phyloP scores from a whole-genome alignment of 2,888 invertebrate genomes.

The Parnassius glacialis region DNA sequence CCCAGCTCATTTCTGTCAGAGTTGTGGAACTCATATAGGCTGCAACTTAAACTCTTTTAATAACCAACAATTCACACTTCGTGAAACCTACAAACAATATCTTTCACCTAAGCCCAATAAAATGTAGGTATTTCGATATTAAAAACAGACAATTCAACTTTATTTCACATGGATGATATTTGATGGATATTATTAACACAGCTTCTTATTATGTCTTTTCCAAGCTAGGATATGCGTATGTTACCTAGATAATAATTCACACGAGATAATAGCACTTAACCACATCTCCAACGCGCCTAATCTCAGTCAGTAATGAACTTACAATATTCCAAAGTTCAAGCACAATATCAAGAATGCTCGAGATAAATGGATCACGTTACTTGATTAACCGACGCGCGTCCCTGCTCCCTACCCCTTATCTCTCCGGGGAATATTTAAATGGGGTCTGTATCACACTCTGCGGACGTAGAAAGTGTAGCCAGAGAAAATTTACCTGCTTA shows the following conservation, averaged over 20 bases:
- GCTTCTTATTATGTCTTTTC: no score
- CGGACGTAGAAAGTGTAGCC: conserved; percentile 50
- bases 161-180: no score
- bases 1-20: no score
- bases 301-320: conserved; percentile 60
- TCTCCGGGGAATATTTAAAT: conserved; percentile 79
- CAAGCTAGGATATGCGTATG: no score
- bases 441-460: conserved; percentile 75
- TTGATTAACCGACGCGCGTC: conserved; percentile 78
- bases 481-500: conserved; percentile 67
- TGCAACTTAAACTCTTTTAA: no score
- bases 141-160: no score
- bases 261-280: conserved; percentile 16
- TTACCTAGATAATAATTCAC: conserved; percentile 6
- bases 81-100: no score
- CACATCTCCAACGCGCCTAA: conserved; percentile 45
- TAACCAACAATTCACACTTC: no score
- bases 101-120: no score
- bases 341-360: conserved; percentile 75
- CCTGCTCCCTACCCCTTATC: conserved; percentile 64
- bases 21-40: no score
- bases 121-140: no score
- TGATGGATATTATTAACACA: no score
- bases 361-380: conserved; percentile 81
- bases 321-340: conserved; percentile 73